Base-by-base conservation (phyloP, 2,113 vertebrate species). In the Psettodes erumei region DNA sequence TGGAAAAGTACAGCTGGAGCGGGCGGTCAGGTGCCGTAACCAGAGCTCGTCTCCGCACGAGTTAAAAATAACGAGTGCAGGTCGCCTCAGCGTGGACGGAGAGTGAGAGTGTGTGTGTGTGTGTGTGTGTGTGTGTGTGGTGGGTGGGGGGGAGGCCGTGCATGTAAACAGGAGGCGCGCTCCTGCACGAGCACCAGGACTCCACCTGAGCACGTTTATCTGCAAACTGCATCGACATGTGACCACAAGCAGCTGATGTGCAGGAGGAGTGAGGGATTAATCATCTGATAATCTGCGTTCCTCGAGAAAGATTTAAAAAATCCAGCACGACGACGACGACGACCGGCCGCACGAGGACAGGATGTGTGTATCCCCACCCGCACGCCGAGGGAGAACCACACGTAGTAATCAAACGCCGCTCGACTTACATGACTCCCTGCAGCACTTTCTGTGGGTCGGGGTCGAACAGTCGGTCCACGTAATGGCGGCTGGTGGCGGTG, bases 391-490 rank as follows among this genome's bases (percentile, higher is more conserved):
- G 13, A 56, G 5, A 1, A 43, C 3, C 45, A 28, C 7, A 64
- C 15, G 32, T 4, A 32, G 3, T 30, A 19, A 38, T 32, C 12
- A 6, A 6, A n/a, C 35, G 3, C 11, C 30, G 58, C 3, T 48
- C 30, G 18, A 97, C 97, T 98, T 96, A 99, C 98, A 99, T 97
- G 93, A 99, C 98, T 95, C 98, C 98, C 94, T 98, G 97, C 79
- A 99, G 95, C 88, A 99, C 98, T 89, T 99, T 99, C 90, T 99
- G 96, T 88, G 98, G 98, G 93, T 99, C 97, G 23, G 97, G 97
- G 93, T 99, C 97, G 90, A 99, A 99, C 88, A 99, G 94, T 91
- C 97, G 93, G 92, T 99, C 98, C 83, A 99, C 97, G 95, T 99
- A 99, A 94, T 99, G 98, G 87, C 98, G 97, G 94, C 97, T 99